A percentile compares a stretch with the other conserved stretches of the same genome.
Conservation (phyloP, 1,140 invertebrate species). For the Ericerus pela region DNA sequence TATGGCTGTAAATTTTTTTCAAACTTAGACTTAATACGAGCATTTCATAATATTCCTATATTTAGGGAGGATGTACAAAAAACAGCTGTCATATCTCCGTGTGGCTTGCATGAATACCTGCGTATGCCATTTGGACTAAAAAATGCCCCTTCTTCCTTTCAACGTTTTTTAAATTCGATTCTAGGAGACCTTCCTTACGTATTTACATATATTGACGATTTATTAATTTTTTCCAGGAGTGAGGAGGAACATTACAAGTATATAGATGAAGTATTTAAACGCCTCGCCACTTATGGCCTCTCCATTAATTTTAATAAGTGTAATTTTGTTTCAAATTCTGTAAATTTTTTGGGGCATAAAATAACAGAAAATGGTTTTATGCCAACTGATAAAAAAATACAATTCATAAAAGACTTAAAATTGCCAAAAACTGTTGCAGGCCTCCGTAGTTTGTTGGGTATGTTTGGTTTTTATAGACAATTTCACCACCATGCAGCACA, state of each 20-base stretch:
- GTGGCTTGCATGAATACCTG: too few species aligned
- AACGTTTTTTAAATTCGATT: too few species aligned
- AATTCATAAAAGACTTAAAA: background rate
- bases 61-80: too few species aligned
- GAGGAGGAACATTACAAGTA: background rate
- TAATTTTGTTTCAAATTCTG: conserved; percentile 22
- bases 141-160: too few species aligned
- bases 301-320: conserved; percentile 27
- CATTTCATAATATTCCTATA: too few species aligned
- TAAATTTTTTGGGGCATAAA: conserved; percentile 27
- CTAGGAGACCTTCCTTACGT: background rate
- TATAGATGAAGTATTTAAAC: conserved; percentile 15
- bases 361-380: conserved; percentile 23
- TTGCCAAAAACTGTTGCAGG: background rate
- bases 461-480: conserved; percentile 19
- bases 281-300: conserved; percentile 24
- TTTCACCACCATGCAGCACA: conserved; percentile 16
- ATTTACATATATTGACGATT: background rate
- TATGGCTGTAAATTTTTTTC: too few species aligned
- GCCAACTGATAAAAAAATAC: conserved; percentile 25
- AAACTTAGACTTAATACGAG: too few species aligned
- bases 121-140: too few species aligned
- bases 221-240: too few species aligned
- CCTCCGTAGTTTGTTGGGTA: conserved; percentile 21
- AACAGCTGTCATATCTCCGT: too few species aligned